phyloP scores from a whole-genome alignment of 2,888 invertebrate genomes.

The Apomyelois bistriatella region DNA sequence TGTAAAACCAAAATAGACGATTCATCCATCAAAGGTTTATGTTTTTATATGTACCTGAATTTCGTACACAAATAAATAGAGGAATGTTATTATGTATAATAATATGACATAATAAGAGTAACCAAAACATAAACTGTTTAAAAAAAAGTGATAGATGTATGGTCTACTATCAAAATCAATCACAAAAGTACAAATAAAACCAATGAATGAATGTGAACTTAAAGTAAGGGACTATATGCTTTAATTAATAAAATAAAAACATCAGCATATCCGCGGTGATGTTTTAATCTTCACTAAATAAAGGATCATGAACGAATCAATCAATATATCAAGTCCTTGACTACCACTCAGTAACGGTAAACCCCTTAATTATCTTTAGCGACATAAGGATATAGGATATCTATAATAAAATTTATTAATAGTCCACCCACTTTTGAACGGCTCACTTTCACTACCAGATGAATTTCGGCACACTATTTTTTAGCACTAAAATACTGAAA shows the following conservation, averaged over 20 bases:
- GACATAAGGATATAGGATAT: neutral
- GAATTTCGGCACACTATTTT: neutral
- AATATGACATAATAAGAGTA: too few relatives aligned
- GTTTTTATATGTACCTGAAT: too few relatives aligned
- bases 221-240: constrained; percentile 13
- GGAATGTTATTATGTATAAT: too few relatives aligned
- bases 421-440: constrained; percentile 6
- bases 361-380: too few relatives aligned
- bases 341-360: too few relatives aligned
- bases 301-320: too few relatives aligned
- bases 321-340: too few relatives aligned
- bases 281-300: too few relatives aligned
- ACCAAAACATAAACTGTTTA: neutral
- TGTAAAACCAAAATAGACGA: neutral
- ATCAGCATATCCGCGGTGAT: too few relatives aligned
- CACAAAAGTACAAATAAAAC: neutral
- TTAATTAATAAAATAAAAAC: neutral
- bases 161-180: neutral
- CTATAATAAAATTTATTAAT: neutral
- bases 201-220: constrained; percentile 23
- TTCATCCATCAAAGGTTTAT: neutral
- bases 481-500: too few relatives aligned
- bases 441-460: constrained; percentile 25
- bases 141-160: neutral
- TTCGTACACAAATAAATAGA: too few relatives aligned